Conservation (phyloP, 1,140 invertebrate species). For the Branchinecta lynchi region DNA sequence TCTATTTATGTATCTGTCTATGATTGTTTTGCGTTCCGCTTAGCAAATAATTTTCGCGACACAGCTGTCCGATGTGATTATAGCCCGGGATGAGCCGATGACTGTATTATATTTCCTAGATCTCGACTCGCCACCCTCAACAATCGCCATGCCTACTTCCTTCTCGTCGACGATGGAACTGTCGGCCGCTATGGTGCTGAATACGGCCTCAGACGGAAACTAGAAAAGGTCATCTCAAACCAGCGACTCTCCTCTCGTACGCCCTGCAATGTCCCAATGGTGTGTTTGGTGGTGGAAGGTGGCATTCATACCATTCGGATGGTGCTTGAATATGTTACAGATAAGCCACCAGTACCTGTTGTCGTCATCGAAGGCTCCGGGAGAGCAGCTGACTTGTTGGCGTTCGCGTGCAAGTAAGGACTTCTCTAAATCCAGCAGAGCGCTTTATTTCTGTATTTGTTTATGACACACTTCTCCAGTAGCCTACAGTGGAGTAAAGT, state of each 20-base stretch:
- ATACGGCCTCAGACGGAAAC: constrained; percentile 70
- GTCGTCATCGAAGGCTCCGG: constrained; percentile 95
- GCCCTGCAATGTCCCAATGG: constrained; percentile 45
- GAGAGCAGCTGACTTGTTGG: constrained; percentile 86
- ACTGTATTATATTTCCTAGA: constrained; percentile 35
- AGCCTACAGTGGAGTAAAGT: too few relatives aligned
- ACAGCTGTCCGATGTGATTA: too few relatives aligned
- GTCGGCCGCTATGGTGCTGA: constrained; percentile 43
- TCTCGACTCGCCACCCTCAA: constrained; percentile 81
- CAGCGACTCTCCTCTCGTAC: constrained; percentile 34
- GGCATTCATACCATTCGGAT: constrained; percentile 90
- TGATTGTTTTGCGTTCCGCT: too few relatives aligned
- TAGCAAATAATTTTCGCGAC: too few relatives aligned
- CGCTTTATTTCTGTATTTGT: too few relatives aligned
- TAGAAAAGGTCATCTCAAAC: constrained; percentile 84
- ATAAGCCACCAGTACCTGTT: constrained; percentile 85
- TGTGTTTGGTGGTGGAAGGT: constrained; percentile 90
- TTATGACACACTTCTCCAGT: too few relatives aligned
- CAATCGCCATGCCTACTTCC: constrained; percentile 90
- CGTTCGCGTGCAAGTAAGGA: constrained; percentile 71
- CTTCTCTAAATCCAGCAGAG: too few relatives aligned
- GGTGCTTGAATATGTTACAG: constrained; percentile 89
- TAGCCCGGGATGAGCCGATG: too few relatives aligned
- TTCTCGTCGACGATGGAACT: constrained; percentile 93
- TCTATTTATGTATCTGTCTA: too few relatives aligned